These are phyloP conservation scores for Mormyrus lacerda DNA, from an alignment of 2,113 vertebrate species.

Conservation along the genomic window DNA sequence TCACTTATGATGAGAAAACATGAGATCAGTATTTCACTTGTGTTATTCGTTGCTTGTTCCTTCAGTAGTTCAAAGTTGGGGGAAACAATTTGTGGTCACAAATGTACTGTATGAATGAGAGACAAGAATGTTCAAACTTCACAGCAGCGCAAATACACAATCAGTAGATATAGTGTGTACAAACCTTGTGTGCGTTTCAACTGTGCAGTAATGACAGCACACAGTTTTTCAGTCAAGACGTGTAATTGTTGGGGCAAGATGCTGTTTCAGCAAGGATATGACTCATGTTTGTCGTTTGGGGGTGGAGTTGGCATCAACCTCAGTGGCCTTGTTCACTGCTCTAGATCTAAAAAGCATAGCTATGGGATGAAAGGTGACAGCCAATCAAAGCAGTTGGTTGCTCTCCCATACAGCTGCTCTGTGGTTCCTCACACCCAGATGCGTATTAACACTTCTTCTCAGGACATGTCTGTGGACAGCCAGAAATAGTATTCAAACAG, in stretches of 20 bases:
- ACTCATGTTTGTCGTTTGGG: neutral
- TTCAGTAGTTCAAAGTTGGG: neutral
- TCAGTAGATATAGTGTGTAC: neutral
- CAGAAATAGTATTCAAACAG: neutral
- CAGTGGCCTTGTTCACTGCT: neutral
- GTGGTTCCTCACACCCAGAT: neutral
- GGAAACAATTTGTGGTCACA: neutral
- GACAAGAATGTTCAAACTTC: neutral
- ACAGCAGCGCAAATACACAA: neutral
- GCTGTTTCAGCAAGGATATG: neutral
- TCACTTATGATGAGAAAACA: neutral
- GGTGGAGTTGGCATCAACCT: neutral
- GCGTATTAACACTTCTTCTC: neutral
- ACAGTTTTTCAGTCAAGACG: neutral
- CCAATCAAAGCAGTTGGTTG: neutral
- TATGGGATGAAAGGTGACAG: neutral
- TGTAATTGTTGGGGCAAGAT: neutral
- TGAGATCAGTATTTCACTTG: neutral
- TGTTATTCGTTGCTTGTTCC: no score
- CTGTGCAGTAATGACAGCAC: neutral
- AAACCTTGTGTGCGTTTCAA: neutral
- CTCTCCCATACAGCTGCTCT: neutral
- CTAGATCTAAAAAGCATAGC: neutral
- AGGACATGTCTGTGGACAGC: neutral
- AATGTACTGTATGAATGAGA: neutral